A percentile compares a stretch with the other conserved stretches of the same genome.
phyloP scores from a whole-genome alignment of 2,888 invertebrate species.

The Ceramica pisi region DNA sequence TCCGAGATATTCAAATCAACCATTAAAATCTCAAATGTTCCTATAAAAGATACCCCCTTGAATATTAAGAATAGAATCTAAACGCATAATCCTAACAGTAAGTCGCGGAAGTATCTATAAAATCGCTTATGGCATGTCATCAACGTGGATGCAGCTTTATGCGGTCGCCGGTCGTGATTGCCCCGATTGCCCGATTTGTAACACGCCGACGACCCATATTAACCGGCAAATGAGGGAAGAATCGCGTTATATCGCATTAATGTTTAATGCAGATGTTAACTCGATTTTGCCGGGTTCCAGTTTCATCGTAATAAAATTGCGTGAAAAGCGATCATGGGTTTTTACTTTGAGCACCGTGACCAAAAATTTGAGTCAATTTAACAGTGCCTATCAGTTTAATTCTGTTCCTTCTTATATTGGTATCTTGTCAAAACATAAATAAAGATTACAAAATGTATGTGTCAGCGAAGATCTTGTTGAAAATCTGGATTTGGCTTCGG shows the following conservation, averaged over 20 bases:
- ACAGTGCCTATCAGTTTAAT: neutral
- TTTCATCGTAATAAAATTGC: neutral
- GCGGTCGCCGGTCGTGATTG: constrained; percentile 57
- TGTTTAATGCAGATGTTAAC: constrained; percentile 24
- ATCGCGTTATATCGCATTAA: constrained; percentile 22
- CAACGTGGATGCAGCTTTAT: constrained; percentile 46
- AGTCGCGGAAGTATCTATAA: constrained; percentile 23
- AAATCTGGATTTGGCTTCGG: constrained; percentile 26
- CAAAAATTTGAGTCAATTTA: too few relatives aligned
- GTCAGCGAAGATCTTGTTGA: neutral
- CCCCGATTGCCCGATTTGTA: constrained; percentile 67
- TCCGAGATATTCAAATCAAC: neutral
- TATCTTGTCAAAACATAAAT: neutral
- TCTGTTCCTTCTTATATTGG: neutral
- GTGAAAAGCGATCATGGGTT: neutral
- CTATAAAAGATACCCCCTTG: constrained; percentile 31
- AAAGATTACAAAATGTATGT: neutral
- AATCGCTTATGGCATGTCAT: constrained; percentile 5
- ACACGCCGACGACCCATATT: constrained; percentile 61
- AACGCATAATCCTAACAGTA: constrained; percentile 4
- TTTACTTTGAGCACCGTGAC: too few relatives aligned
- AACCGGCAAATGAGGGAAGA: constrained; percentile 43
- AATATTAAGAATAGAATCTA: constrained; percentile 12
- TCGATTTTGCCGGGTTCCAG: constrained; percentile 27
- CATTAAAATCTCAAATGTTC: constrained; percentile 37